Evolutionary conservation across 2,797 vertebrate species (phyloP).

Genomic region (Poeciliopsis infans): DNA sequence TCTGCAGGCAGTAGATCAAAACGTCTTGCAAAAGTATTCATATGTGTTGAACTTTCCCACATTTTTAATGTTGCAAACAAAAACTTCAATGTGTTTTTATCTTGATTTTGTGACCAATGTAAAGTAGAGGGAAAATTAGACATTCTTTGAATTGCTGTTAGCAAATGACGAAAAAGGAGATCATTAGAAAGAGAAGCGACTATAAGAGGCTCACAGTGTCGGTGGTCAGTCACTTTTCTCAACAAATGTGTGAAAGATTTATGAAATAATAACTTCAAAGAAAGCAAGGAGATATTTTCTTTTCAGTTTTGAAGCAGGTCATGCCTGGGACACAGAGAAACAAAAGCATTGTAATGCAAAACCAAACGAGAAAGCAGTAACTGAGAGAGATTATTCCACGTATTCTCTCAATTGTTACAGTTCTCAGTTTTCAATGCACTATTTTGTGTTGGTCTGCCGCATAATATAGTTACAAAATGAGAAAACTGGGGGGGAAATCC

Average conservation of each 20-base stretch:
- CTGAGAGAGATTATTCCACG: background rate
- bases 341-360: background rate
- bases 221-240: background rate
- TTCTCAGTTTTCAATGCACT: background rate
- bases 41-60: background rate
- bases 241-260: background rate
- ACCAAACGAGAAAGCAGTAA: background rate
- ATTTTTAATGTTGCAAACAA: background rate
- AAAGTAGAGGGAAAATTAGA: background rate
- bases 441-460: background rate
- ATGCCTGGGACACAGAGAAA: background rate
- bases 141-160: background rate
- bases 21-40: background rate
- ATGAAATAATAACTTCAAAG: background rate
- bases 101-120: background rate
- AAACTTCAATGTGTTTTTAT: background rate
- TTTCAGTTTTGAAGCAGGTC: background rate
- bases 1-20: constrained; percentile 1
- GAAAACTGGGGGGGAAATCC: no score
- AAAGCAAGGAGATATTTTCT: background rate
- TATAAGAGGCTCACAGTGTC: background rate
- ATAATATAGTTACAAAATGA: background rate
- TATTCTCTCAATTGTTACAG: background rate
- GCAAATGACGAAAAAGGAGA: background rate
- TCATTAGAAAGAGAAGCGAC: background rate